These are phyloP conservation scores for Budorcas taxicolor DNA, from an alignment of 2,113 vertebrate genomes.

Conservation along the genomic window DNA sequence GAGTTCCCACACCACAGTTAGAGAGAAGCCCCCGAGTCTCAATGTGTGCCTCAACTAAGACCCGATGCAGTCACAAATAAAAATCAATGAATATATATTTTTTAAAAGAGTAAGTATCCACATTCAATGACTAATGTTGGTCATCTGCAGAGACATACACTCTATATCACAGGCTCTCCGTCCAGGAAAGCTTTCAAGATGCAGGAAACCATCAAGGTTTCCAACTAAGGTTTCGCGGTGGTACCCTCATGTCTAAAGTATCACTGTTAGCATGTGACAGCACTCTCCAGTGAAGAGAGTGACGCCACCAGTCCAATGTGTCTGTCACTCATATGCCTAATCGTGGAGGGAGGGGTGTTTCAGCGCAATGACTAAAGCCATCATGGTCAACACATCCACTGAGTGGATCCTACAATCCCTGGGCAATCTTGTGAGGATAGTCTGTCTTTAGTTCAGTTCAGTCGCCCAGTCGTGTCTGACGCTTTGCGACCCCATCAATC, in stretches of 20 bases:
- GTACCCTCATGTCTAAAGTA: background rate
- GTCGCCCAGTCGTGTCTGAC: too few relatives aligned
- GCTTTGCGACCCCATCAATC: too few relatives aligned
- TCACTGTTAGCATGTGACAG: background rate
- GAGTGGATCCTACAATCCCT: background rate
- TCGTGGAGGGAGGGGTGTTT: background rate
- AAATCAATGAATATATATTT: background rate
- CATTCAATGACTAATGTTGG: too few relatives aligned
- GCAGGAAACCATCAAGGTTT: background rate
- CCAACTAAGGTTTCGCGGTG: background rate
- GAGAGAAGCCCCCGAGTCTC: background rate
- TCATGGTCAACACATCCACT: background rate
- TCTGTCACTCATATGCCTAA: background rate
- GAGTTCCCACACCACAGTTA: fast-evolving
- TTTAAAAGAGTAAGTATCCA: background rate
- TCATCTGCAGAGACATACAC: background rate
- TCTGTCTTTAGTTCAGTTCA: background rate
- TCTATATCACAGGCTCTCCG: background rate
- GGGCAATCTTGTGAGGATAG: background rate
- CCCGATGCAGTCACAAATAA: background rate
- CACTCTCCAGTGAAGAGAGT: background rate
- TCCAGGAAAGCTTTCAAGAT: background rate
- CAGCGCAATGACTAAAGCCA: background rate
- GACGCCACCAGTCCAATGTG: too few relatives aligned
- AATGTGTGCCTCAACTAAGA: background rate